Base-by-base conservation (phyloP, 2,888 invertebrate genomes). In the Monochamus alternatus region DNA sequence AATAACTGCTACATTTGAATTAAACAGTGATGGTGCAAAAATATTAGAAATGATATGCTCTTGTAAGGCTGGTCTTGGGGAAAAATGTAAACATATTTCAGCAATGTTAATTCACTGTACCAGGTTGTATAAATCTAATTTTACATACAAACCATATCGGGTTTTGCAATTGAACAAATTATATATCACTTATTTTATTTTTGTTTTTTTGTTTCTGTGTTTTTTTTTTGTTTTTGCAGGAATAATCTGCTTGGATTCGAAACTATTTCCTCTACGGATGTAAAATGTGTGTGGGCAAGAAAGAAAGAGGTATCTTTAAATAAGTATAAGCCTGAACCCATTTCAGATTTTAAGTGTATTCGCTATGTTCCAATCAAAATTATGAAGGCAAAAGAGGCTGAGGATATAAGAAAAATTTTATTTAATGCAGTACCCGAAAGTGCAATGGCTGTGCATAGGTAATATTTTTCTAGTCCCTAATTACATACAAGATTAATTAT, bases 31-130 rank as follows among this genome's bases (percentile, higher is more conserved):
- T 30, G 9, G 0, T 60, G 32, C 9, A 60, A 31, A 32, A 5
- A 38, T 60, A 60, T 12, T 38, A 32, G 60, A 60, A 60, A 60
- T 31, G 32, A 32, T 60, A n/a, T 60, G 60, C 60, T 32, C 59
- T 12, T 60, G 60, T 14, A 60, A 60, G n/a, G 60, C 32, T 31
- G 60, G 60, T 12, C 60, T 31, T 31, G 60, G 60, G 3, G 60
- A 60, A 31, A 60, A 60, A n/a, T 60, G 60, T 32, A 60, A 60
- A 60, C 60, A 60, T n/a, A 60, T 60, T 12, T 60, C 60, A 32
- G 32, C 60, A 31, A 38, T 60, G 31, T 5, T 60, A 32, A 60
- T 60, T 31, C 60, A 60, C n/a, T 60, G 60, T n/a, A 12, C 60
- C 31, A 60, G 32, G 60, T 60, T 60, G 32, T 60, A 60, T 60